phyloP scores from a whole-genome alignment of 2,888 invertebrate genomes.

The Polydrusus tereticollis region DNA sequence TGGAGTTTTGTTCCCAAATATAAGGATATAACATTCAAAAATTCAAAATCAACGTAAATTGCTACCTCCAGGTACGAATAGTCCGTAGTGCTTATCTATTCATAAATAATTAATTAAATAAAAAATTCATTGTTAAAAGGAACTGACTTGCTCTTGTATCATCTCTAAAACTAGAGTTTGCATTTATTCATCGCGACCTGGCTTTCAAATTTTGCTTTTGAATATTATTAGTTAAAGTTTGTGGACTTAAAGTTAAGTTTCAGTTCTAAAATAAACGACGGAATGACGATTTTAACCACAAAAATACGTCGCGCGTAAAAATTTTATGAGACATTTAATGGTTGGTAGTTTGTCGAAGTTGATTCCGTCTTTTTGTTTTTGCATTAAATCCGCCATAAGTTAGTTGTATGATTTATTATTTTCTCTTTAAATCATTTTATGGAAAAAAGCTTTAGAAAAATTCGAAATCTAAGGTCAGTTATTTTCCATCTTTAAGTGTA shows the following conservation, averaged over 20 bases:
- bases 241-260: neutral
- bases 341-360: constrained; percentile 3
- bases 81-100: too few relatives aligned
- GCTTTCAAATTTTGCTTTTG: neutral
- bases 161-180: neutral
- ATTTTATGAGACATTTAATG: constrained; percentile 8
- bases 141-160: neutral
- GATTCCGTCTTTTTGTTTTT: constrained; percentile 2
- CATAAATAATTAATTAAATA: too few relatives aligned
- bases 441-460: too few relatives aligned
- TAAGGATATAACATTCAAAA: too few relatives aligned
- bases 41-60: too few relatives aligned
- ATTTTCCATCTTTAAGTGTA: too few relatives aligned
- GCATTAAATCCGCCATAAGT: neutral
- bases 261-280: neutral
- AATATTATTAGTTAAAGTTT: constrained; percentile 9
- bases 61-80: too few relatives aligned
- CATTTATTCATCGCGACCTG: neutral
- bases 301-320: constrained; percentile 8
- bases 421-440: too few relatives aligned
- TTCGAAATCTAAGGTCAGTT: too few relatives aligned
- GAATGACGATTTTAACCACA: constrained; percentile 3
- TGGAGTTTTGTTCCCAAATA: too few relatives aligned
- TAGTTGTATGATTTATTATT: neutral
- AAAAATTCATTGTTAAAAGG: too few relatives aligned